Evolutionary conservation across 2,888 invertebrate species (phyloP).

Genomic region (Drosophila atripex): DNA sequence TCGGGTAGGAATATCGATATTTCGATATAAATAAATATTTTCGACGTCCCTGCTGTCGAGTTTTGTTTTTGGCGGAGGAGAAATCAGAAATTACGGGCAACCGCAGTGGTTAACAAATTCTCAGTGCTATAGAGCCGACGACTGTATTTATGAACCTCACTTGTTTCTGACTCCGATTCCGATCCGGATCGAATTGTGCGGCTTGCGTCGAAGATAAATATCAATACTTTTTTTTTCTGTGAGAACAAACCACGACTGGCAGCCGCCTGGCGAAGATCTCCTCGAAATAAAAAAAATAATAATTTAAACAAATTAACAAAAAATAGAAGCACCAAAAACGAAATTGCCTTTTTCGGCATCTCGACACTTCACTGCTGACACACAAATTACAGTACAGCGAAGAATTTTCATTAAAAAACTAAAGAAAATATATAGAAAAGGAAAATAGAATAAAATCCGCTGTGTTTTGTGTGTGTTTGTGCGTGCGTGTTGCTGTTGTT

Average conservation of each 20-base stretch:
- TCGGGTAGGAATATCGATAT: too few species aligned
- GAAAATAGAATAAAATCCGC: slow-evolving; percentile 9
- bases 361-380: neutral
- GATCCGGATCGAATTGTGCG: slow-evolving; percentile 2
- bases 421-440: slow-evolving; percentile 13
- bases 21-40: too few species aligned
- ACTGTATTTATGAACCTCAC: neutral
- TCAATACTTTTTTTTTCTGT: slow-evolving; percentile 4
- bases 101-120: slow-evolving; percentile 11
- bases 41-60: slow-evolving; percentile 3
- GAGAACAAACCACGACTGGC: neutral
- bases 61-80: slow-evolving; percentile 24
- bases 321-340: slow-evolving; percentile 66
- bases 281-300: neutral
- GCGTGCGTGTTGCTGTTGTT: slow-evolving; percentile 43
- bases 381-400: neutral
- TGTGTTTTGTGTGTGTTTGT: slow-evolving; percentile 46
- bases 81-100: slow-evolving; percentile 12
- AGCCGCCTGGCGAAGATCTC: slow-evolving; percentile 8
- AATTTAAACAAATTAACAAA: slow-evolving; percentile 25
- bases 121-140: slow-evolving; percentile 8
- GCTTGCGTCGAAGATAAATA: neutral
- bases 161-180: slow-evolving; percentile 3
- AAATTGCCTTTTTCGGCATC: slow-evolving; percentile 77
- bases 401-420: neutral